Evolutionary conservation across 1,140 invertebrate genomes (phyloP), one percentile per base, ranked within the genome.

Genomic region (Cydia strobilella): DNA sequence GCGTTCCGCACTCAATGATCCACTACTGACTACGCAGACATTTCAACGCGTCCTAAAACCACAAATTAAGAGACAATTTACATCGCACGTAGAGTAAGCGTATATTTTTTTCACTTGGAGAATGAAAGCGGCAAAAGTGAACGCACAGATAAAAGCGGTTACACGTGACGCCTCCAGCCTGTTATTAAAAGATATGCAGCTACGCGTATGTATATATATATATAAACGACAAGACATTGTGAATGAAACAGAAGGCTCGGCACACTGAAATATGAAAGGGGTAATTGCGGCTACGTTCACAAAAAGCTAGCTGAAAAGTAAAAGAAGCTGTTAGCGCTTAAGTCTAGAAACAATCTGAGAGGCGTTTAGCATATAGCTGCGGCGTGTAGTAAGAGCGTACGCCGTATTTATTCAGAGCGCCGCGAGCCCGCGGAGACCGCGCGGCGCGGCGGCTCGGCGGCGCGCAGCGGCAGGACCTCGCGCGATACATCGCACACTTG

Each of bases 61-160:
- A 84, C 83, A 88, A 88, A 89, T 90, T 89, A 86, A 90, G 83
- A 84, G 84, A 90, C 86, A 90, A 89, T 89, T 84, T 84, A 84
- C 85, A 83, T 78, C 82, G 80, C 80, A 62, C 74, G 82, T 79
- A 80, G 54, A 82, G 75, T 82, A 82, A 82, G 79, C 75, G 78
- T 82, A 83, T 84, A 85, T 84, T 82, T 81, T 31, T 79, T 75
- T 80, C 83, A 82, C 85, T 82, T 78, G 54, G 63, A 81, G 75
- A 82, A 76, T 79, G 79, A 78, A 76, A 76, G 78, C 79, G 80
- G 82, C 83, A 84, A 84, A 86, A 83, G 72, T 54, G 15, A 35
- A 54, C 51, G 72, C 72, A 27, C n/a, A 73, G 31, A 54, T 62
- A 72, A 72, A 72, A 51, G 71, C 71, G 42, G 71, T 51, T 25